Evolutionary conservation across 2,113 vertebrate species (phyloP).

Genomic region (Tetrao urogallus): DNA sequence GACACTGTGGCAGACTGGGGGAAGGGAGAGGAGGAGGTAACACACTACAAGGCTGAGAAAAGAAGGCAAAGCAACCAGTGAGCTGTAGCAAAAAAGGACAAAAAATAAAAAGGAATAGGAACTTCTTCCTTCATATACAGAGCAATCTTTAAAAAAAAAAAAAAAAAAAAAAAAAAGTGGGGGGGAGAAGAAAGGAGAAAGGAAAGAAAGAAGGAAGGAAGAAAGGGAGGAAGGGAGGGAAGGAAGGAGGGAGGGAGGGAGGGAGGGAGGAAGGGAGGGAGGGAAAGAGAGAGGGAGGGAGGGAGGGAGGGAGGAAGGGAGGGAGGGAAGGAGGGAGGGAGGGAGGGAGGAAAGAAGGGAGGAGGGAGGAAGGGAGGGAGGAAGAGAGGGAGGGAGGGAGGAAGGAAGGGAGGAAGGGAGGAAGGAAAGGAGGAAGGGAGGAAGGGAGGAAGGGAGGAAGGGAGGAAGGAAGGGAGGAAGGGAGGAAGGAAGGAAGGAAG

Average conservation of each 20-base stretch:
- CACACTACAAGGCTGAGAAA: constrained; percentile 48
- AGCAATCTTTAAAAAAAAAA: not conserved
- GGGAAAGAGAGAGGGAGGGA: not conserved
- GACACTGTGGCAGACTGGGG: constrained; percentile 41
- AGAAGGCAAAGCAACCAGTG: constrained; percentile 20
- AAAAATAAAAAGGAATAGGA: not conserved
- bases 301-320: not conserved
- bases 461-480: too few species aligned
- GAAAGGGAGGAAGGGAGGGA: not conserved
- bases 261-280: not conserved
- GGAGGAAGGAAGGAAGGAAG: not conserved
- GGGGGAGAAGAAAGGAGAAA: not conserved
- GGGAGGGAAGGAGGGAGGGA: too few species aligned
- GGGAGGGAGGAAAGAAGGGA: too few species aligned
- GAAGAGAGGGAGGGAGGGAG: too few species aligned
- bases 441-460: too few species aligned
- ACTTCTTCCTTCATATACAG: not conserved
- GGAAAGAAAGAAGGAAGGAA: not conserved
- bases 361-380: too few species aligned
- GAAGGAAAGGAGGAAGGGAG: too few species aligned
- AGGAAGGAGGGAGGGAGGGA: not conserved
- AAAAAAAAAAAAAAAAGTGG: not conserved
- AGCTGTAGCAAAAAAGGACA: constrained; percentile 25
- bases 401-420: too few species aligned
- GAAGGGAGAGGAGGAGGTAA: constrained; percentile 40